Percentiles rank a stretch among this genome's conserved stretches.
Evolutionary conservation across 2,888 invertebrate species (phyloP).

Genomic region (Scelioninae gen. 1): DNA sequence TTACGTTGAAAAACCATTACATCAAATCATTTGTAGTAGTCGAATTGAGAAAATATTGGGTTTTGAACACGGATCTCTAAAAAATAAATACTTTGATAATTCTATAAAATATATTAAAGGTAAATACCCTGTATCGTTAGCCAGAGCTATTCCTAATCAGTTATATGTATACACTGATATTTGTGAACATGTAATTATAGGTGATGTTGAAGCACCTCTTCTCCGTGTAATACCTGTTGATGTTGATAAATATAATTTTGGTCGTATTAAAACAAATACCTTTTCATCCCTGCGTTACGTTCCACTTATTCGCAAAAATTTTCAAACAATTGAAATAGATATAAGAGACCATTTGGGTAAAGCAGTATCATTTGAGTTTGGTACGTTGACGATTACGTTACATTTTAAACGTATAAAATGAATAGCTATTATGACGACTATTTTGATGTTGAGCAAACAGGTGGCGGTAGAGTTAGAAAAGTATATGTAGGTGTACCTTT

Average conservation of each 20-base stretch:
- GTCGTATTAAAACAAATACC: constrained; percentile 1
- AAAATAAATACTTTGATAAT: neutral
- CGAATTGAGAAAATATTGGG: neutral
- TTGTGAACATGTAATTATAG: constrained; percentile 8
- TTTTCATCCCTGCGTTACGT: neutral
- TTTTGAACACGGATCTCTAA: neutral
- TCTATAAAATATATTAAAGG: constrained; percentile 5
- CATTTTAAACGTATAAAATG: constrained; percentile 28
- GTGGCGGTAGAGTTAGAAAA: neutral
- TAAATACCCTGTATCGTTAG: neutral
- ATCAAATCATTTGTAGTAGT: neutral
- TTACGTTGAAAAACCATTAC: neutral
- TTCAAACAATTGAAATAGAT: constrained; percentile 56
- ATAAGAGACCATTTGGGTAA: constrained; percentile 60
- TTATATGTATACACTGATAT: constrained; percentile 26
- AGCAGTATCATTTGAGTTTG: constrained; percentile 59
- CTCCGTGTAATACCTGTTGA: constrained; percentile 30
- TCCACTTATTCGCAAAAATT: constrained; percentile 1
- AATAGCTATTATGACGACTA: neutral
- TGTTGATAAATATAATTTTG: constrained; percentile 18
- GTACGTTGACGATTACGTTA: constrained; percentile 31
- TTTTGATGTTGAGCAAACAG: neutral
- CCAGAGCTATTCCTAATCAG: constrained; percentile 5
- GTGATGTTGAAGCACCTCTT: constrained; percentile 15
- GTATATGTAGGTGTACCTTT: constrained; percentile 5